A percentile compares a stretch with the other conserved stretches of the same genome.
Conservation (phyloP, 1,140 invertebrate genomes). For the Helicoverpa zea region DNA sequence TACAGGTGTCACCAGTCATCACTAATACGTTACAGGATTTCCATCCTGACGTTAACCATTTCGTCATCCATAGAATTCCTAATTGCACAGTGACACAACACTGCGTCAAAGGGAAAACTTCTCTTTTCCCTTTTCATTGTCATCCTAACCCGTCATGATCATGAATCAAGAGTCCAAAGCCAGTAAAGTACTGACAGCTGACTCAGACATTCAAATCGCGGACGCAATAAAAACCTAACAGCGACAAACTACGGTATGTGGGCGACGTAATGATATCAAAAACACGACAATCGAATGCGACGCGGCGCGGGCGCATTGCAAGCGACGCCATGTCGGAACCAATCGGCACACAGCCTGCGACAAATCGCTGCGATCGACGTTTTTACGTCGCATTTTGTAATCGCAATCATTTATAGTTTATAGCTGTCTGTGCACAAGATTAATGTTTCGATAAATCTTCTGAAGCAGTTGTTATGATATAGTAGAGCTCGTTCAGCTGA, state of each 20-base stretch:
- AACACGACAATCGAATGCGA: conserved; percentile 35
- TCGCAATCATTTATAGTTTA: conserved; percentile 1
- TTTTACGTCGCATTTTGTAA: conserved; percentile 29
- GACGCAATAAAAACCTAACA: conserved; percentile 7
- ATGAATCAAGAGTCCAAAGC: neutral
- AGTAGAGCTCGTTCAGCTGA: conserved; percentile 8
- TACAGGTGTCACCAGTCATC: neutral
- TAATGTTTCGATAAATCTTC: conserved; percentile 43
- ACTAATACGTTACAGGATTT: neutral
- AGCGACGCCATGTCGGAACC: neutral
- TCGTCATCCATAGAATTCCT: neutral
- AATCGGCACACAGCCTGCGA: neutral
- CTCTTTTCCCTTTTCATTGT: too few species aligned
- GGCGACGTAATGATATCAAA: conserved; percentile 20
- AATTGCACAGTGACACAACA: neutral
- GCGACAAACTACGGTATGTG: conserved; percentile 14
- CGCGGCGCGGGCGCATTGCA: neutral
- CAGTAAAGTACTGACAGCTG: neutral
- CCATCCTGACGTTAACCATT: neutral
- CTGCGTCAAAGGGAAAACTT: neutral
- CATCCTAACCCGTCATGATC: too few species aligned
- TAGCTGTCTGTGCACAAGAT: conserved; percentile 11
- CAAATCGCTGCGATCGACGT: conserved; percentile 20
- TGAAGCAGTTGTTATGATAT: conserved; percentile 29
- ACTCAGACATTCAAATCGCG: conserved; percentile 9